Percentiles rank a stretch among this genome's conserved stretches.
These are phyloP conservation scores for Dasyornis broadbenti DNA, from an alignment of 2,113 vertebrate species.

Conservation along the genomic window DNA sequence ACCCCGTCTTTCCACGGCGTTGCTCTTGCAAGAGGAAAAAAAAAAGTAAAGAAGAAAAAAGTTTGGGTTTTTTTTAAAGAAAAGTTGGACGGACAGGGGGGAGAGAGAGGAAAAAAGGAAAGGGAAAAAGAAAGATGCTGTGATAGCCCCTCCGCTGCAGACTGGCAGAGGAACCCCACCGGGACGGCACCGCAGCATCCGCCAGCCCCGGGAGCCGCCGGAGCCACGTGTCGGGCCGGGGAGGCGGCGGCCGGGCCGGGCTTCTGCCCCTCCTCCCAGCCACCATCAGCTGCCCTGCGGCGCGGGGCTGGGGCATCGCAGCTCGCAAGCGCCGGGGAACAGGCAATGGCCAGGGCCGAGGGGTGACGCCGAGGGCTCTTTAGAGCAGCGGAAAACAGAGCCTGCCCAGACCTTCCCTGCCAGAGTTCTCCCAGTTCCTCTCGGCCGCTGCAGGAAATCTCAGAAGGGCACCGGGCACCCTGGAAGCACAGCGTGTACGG, in stretches of 20 bases:
- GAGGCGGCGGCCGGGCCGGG: background rate
- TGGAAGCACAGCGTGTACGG: accelerated
- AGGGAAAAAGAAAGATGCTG: background rate
- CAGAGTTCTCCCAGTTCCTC: background rate
- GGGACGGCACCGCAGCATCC: background rate
- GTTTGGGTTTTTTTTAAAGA: background rate
- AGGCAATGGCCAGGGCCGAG: background rate
- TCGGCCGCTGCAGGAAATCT: background rate
- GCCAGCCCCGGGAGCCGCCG: background rate
- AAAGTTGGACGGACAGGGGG: background rate
- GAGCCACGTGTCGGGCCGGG: background rate
- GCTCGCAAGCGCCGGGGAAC: background rate
- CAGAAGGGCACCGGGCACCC: background rate
- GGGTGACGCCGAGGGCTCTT: background rate
- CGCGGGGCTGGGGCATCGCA: background rate
- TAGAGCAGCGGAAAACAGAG: background rate
- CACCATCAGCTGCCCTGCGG: background rate
- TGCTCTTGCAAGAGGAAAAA: background rate
- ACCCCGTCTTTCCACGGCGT: conserved; percentile 23
- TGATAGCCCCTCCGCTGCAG: background rate
- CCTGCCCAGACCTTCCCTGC: background rate
- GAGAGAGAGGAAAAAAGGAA: too few relatives aligned
- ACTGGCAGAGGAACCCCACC: background rate
- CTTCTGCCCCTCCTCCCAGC: background rate
- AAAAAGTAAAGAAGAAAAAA: background rate